Evolutionary conservation across 2,113 vertebrate genomes (phyloP).

Genomic region (Pteropus alecto): DNA sequence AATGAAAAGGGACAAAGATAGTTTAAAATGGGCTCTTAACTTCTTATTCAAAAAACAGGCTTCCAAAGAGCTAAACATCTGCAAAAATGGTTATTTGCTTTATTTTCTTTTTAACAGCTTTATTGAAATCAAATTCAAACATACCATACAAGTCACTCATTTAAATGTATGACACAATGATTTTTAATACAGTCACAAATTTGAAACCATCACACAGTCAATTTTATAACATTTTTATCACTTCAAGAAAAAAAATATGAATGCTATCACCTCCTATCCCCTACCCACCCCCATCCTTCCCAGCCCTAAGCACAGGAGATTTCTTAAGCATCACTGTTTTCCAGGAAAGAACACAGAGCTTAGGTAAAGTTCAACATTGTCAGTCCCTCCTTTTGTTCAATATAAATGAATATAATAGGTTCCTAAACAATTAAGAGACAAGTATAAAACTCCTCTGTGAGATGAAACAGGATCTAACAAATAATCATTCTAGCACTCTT

Average conservation of each 20-base stretch:
- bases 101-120: neutral
- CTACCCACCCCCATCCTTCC: neutral
- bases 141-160: neutral
- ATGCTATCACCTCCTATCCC: neutral
- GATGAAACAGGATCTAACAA: neutral
- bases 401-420: neutral
- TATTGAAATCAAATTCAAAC: neutral
- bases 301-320: neutral
- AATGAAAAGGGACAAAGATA: neutral
- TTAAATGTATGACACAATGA: neutral
- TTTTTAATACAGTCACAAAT: neutral
- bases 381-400: neutral
- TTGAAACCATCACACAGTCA: neutral
- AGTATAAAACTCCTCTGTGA: neutral
- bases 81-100: neutral
- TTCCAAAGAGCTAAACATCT: neutral
- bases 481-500: neutral
- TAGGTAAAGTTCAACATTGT: neutral
- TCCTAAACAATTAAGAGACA: neutral
- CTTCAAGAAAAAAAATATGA: neutral
- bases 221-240: neutral
- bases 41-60: neutral
- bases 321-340: neutral
- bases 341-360: neutral
- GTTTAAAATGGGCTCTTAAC: neutral